A percentile compares a stretch with the other conserved stretches of the same genome.
These are phyloP conservation scores for Elephantulus edwardii DNA, from an alignment of 2,113 vertebrate species.

Conservation along the genomic window DNA sequence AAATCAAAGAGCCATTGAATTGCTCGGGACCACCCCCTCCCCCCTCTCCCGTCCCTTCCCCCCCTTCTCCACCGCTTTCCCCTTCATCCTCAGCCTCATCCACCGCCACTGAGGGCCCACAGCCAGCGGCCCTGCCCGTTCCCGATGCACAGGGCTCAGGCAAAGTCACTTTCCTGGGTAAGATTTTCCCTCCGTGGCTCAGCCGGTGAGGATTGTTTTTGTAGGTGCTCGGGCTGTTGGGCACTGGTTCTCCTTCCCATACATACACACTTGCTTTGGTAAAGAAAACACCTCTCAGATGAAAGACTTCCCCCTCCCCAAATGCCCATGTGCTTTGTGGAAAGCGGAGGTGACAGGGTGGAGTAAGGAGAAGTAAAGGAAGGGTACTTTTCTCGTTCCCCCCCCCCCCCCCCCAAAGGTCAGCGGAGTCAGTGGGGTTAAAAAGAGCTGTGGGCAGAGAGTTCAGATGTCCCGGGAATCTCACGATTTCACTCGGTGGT, in stretches of 20 bases:
- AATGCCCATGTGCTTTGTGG: slow-evolving; percentile 29
- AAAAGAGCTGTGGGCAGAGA: slow-evolving; percentile 9
- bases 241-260: not conserved
- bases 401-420: slow-evolving; percentile 16
- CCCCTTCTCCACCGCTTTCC: not conserved
- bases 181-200: not conserved
- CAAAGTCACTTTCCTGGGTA: not conserved
- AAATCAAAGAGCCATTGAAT: slow-evolving; percentile 91
- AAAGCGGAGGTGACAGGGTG: slow-evolving; percentile 46
- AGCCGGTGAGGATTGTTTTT: not conserved
- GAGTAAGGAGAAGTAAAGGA: slow-evolving; percentile 28
- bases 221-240: slow-evolving; percentile 27
- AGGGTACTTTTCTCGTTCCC: not conserved
- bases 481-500: not conserved
- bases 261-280: not conserved
- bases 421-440: slow-evolving; percentile 55
- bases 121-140: not conserved
- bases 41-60: slow-evolving; percentile 35
- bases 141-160: too few species aligned
- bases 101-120: not conserved
- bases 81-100: not conserved
- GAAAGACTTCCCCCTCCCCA: slow-evolving; percentile 12
- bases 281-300: slow-evolving; percentile 57
- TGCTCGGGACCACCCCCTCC: slow-evolving; percentile 70
- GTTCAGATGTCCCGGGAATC: slow-evolving; percentile 47